phyloP scores from a whole-genome alignment of 2,113 vertebrate genomes.

The Larimichthys polyactis region DNA sequence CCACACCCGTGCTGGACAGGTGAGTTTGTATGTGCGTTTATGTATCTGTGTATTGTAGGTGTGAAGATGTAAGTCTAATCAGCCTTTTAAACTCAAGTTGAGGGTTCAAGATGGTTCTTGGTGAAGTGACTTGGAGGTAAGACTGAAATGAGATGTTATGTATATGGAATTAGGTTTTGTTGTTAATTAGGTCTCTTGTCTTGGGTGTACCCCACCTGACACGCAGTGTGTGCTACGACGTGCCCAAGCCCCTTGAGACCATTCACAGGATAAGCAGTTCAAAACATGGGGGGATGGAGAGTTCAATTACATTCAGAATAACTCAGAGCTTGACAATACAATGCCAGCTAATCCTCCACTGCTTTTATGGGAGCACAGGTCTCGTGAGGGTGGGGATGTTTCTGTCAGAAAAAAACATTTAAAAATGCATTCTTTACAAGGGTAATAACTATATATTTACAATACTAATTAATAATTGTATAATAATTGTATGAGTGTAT shows the following conservation, averaged over 20 bases:
- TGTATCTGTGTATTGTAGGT: neutral
- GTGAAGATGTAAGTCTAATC: neutral
- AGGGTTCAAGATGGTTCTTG: no score
- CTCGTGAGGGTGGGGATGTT: neutral
- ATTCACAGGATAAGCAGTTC: no score
- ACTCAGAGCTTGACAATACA: no score
- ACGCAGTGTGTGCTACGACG: no score
- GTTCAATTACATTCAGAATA: no score
- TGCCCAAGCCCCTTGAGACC: neutral
- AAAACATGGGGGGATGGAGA: no score
- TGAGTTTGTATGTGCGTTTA: neutral
- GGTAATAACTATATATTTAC: neutral
- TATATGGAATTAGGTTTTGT: neutral
- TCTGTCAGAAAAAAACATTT: neutral
- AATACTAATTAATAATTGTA: neutral
- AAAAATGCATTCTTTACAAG: neutral
- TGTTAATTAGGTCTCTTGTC: neutral
- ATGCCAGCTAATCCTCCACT: no score
- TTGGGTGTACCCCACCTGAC: no score
- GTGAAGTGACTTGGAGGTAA: no score
- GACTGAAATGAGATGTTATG: no score
- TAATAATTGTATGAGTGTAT: neutral
- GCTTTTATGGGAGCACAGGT: neutral
- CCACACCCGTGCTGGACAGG: constrained; percentile 85
- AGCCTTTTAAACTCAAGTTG: neutral